Conservation (phyloP, 2,113 vertebrate species). For the Pelobates fuscus region DNA sequence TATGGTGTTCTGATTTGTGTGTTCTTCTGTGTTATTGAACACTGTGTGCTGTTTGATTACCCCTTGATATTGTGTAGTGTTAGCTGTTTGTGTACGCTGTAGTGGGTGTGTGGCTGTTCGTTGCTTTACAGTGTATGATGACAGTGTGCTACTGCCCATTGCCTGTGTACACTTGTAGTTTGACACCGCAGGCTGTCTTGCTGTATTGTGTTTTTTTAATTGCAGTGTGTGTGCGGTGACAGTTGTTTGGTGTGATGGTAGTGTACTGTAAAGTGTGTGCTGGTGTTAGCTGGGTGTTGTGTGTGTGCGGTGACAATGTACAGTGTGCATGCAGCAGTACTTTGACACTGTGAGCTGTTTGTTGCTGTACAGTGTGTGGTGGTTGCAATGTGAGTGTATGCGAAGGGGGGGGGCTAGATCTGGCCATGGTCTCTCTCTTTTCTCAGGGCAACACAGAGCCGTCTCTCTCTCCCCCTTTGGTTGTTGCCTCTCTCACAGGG, state of each 20-base stretch:
- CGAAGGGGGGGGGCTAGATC: conserved; percentile 28
- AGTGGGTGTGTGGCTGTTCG: no score
- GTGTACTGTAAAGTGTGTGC: no score
- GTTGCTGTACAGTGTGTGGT: not conserved
- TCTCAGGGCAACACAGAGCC: conserved; percentile 48
- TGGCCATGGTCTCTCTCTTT: conserved; percentile 45
- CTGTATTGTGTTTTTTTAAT: no score
- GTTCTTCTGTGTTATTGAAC: not conserved
- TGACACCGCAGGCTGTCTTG: no score
- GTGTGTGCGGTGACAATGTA: not conserved
- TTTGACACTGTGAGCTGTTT: not conserved
- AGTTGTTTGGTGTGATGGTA: no score
- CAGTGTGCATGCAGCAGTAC: not conserved
- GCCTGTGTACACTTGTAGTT: no score
- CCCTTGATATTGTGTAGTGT: no score
- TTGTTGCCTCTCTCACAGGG: conserved; percentile 37
- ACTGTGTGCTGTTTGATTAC: not conserved
- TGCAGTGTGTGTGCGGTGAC: no score
- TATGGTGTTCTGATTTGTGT: no score
- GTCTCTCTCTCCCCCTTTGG: conserved; percentile 48
- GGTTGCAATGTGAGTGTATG: conserved; percentile 14
- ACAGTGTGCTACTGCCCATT: no score
- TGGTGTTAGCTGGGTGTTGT: not conserved
- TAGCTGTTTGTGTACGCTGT: no score
- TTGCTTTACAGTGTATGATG: no score